Evolutionary conservation across 2,888 invertebrate species (phyloP), one percentile per base, ranked within the genome.

Genomic region (Halictus quadricinctus): DNA sequence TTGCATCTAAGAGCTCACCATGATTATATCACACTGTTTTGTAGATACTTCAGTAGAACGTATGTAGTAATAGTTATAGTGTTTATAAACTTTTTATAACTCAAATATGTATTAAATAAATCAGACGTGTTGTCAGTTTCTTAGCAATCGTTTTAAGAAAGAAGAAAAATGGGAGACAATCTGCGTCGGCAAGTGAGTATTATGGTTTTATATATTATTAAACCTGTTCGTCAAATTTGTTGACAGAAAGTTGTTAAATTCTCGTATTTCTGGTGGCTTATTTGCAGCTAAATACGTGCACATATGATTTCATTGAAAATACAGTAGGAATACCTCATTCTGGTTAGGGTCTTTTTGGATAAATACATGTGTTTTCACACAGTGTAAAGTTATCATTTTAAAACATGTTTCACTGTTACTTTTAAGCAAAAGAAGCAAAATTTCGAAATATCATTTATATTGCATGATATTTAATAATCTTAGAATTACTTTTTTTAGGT

Each of bases 401-500:
- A 41, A 6, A 15, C 8, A 66, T 36, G 2, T 36, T 66, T 8
- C 8, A 36, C 10, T 66, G 2, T 18, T 66, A 15, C 18, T 66
- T 21, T 21, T 15, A n/a, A 66, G 7, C 3, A 18, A 66, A 36
- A 36, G 64, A 29, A 36, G 36, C 36, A 2, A 36, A 18, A 36
- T 18, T 66, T 18, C 2, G 10, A 72, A 25, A 10, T 29, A 18
- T 72, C 18, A 48, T 48, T 29, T 36, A 72, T 29, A 4, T 72
- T 4, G 12, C 29, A 29, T 48, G 18, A 50, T 50, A 29, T 73
- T 48, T 50, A 73, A 73, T 36, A 66, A 18, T 66, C 4, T 36
- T 50, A 36, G 7, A 66, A 36, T 60, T 50, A n/a, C 74, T 76
- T 75, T 82, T 88, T 48, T 21, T 75, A 97, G 97, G 97, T 97